Conservation (phyloP, 37 sponge, comb jelly and placozoan species). For the Bolinopsis microptera region DNA sequence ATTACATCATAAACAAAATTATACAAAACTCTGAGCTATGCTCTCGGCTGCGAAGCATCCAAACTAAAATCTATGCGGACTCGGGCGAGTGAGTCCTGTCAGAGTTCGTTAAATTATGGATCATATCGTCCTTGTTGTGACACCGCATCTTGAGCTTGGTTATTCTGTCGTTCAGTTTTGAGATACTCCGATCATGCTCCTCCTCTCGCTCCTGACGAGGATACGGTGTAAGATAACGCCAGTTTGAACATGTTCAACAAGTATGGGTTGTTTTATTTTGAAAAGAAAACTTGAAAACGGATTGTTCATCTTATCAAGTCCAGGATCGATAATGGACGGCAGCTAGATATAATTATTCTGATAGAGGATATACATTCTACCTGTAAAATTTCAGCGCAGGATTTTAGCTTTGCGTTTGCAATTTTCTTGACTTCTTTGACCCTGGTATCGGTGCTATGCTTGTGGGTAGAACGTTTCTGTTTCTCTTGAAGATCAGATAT, state of each 20-base stretch:
- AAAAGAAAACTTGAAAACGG: too few species aligned
- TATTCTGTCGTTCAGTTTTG: constrained; percentile 10
- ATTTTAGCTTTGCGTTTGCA: constrained; percentile 59
- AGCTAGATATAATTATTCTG: too few species aligned
- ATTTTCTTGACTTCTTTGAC: constrained; percentile 58
- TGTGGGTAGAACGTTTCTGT: constrained; percentile 2
- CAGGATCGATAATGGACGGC: too few species aligned
- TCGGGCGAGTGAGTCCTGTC: background rate
- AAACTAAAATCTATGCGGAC: background rate
- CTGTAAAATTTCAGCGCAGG: constrained; percentile 52
- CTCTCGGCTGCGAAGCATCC: too few species aligned
- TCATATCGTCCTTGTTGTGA: constrained; percentile 51
- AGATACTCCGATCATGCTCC: constrained; percentile 30
- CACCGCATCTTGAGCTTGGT: constrained; percentile 36
- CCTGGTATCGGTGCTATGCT: background rate
- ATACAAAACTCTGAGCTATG: background rate
- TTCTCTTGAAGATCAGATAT: constrained; percentile 61
- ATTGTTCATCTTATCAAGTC: too few species aligned
- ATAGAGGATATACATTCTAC: too few species aligned
- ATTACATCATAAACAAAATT: background rate
- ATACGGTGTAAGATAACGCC: too few species aligned
- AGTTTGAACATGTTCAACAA: too few species aligned
- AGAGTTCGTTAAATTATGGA: background rate
- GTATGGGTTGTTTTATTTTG: too few species aligned
- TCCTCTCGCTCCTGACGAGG: constrained; percentile 26